Conservation (phyloP, 2,888 invertebrate species). For the Orthosia cruda region DNA sequence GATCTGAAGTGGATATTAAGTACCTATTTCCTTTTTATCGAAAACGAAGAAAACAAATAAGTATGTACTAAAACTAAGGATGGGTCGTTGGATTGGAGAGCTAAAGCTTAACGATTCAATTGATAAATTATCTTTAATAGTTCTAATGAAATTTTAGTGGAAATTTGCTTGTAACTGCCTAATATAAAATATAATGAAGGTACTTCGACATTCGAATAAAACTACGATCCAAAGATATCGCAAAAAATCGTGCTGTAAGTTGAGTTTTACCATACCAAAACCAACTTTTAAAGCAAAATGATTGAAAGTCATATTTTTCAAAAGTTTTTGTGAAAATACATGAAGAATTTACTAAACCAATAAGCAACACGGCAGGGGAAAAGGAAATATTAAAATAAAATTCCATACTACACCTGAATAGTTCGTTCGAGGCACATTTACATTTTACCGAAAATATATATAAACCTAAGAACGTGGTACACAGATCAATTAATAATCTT, state of each 20-base stretch:
- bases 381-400: too few relatives aligned
- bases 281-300: not conserved
- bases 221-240: not conserved
- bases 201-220: not conserved
- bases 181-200: not conserved
- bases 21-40: not conserved
- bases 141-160: slow-evolving; percentile 8
- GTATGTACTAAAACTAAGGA: slow-evolving; percentile 9
- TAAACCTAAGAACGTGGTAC: not conserved
- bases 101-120: slow-evolving; percentile 6
- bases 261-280: too few relatives aligned
- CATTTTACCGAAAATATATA: slow-evolving; percentile 27
- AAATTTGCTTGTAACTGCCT: not conserved
- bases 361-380: too few relatives aligned
- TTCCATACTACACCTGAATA: slow-evolving; percentile 29
- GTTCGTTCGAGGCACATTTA: slow-evolving; percentile 29
- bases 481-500: slow-evolving; percentile 2
- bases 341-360: too few relatives aligned
- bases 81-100: not conserved
- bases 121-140: slow-evolving; percentile 6
- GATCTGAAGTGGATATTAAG: not conserved
- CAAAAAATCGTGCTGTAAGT: not conserved
- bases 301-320: not conserved
- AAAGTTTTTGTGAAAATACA: too few relatives aligned
- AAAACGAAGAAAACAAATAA: not conserved